Evolutionary conservation across 2,888 invertebrate species (phyloP).

Genomic region (Philereme transversata): DNA sequence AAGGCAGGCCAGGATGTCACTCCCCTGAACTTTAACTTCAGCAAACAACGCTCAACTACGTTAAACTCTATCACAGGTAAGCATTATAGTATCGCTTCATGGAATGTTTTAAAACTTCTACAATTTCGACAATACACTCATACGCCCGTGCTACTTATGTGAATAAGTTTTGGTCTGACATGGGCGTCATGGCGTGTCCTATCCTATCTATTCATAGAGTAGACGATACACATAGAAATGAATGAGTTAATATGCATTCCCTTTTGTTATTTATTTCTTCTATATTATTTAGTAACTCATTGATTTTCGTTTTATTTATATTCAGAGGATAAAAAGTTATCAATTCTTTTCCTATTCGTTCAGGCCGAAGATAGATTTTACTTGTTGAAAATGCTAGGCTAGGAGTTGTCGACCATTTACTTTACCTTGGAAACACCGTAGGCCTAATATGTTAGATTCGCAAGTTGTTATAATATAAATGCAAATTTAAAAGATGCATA

Average conservation of each 20-base stretch:
- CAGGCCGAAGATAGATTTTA: not conserved
- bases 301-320: constrained; percentile 20
- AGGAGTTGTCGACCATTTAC: not conserved
- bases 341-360: constrained; percentile 15
- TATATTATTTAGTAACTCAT: constrained; percentile 23
- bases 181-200: constrained; percentile 53
- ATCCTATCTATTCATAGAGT: constrained; percentile 57
- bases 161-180: constrained; percentile 34
- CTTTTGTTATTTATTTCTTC: constrained; percentile 55
- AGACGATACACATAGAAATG: constrained; percentile 68
- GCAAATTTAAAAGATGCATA: not conserved
- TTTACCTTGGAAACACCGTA: constrained; percentile 2
- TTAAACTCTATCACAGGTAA: constrained; percentile 90
- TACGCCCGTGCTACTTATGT: constrained; percentile 41
- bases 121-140: constrained; percentile 41
- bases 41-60: constrained; percentile 87
- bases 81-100: constrained; percentile 26
- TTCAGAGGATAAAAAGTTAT: constrained; percentile 7
- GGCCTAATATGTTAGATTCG: constrained; percentile 2
- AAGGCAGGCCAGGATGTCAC: constrained; percentile 95
- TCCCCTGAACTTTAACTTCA: constrained; percentile 92
- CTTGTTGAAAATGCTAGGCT: not conserved
- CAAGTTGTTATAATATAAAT: constrained; percentile 1
- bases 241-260: constrained; percentile 62
- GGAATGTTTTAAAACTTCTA: constrained; percentile 49